A percentile compares a stretch with the other conserved stretches of the same genome.
Conservation (phyloP, 2,888 invertebrate genomes). For the Eulithis testata region DNA sequence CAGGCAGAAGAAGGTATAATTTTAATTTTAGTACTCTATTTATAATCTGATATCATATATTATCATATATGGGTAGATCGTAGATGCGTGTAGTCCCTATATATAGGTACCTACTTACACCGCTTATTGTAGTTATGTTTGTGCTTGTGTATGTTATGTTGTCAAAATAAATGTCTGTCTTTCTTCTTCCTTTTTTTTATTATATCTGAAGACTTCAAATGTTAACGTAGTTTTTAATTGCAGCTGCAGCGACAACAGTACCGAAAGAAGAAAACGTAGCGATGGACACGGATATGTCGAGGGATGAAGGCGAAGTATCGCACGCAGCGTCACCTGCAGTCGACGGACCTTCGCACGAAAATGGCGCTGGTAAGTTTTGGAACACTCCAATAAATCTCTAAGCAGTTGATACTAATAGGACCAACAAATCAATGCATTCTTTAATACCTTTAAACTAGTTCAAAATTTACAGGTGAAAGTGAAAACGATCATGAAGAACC, state of each 20-base stretch:
- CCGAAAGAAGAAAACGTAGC: slow-evolving; percentile 60
- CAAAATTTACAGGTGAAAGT: slow-evolving; percentile 71
- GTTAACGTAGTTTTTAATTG: slow-evolving; percentile 16
- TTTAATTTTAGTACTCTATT: not conserved
- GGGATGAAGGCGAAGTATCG: slow-evolving; percentile 37
- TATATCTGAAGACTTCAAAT: not conserved
- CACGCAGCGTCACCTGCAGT: slow-evolving; percentile 44
- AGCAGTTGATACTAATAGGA: no score
- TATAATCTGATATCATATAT: no score
- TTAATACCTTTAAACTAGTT: not conserved
- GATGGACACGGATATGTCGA: slow-evolving; percentile 45
- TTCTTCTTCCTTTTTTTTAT: no score
- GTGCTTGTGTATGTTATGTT: no score
- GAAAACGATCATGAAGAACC: slow-evolving; percentile 80
- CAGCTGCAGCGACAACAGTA: slow-evolving; percentile 53
- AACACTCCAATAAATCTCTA: no score
- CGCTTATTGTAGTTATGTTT: no score
- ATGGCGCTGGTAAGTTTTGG: slow-evolving; percentile 54
- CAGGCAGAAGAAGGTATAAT: slow-evolving; percentile 61
- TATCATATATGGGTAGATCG: no score
- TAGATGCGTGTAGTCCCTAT: no score
- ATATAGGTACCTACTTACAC: no score
- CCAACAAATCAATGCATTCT: not conserved
- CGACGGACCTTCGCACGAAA: slow-evolving; percentile 61
- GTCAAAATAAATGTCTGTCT: no score